phyloP scores from a whole-genome alignment of 2,113 vertebrate genomes.

The Tyto alba region DNA sequence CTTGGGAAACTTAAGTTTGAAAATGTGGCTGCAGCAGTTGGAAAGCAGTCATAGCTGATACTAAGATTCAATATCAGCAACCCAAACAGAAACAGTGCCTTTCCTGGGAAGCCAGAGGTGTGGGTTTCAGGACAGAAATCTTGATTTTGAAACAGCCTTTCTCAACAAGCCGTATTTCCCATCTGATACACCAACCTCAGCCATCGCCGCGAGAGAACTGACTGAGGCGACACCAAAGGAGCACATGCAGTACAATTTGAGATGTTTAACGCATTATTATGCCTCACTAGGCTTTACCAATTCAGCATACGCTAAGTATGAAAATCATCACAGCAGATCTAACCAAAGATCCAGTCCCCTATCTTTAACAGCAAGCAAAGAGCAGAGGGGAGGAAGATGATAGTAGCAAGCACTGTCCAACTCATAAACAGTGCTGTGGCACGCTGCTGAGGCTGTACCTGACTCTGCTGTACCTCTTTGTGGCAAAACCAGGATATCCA shows the following conservation, averaged over 20 bases:
- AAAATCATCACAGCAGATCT: neutral
- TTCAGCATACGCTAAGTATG: neutral
- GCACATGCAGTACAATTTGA: neutral
- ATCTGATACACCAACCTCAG: neutral
- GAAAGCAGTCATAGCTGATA: neutral
- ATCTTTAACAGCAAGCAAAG: neutral
- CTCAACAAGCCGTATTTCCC: neutral
- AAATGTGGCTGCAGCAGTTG: neutral
- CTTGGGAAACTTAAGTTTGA: neutral
- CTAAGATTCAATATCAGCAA: neutral
- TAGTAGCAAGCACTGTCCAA: neutral
- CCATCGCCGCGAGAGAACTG: fast-evolving
- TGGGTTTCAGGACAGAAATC: neutral
- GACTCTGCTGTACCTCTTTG: neutral
- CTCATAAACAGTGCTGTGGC: neutral
- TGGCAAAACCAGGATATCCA: neutral
- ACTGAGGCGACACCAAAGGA: neutral
- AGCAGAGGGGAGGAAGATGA: neutral
- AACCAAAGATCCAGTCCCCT: neutral
- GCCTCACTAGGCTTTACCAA: neutral
- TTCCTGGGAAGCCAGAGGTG: neutral
- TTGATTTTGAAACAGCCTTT: neutral
- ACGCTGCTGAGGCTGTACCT: neutral
- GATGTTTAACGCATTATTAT: neutral
- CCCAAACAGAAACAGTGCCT: neutral